Base-by-base conservation (phyloP, 2,888 invertebrate genomes). In the Trichopoda pennipes region DNA sequence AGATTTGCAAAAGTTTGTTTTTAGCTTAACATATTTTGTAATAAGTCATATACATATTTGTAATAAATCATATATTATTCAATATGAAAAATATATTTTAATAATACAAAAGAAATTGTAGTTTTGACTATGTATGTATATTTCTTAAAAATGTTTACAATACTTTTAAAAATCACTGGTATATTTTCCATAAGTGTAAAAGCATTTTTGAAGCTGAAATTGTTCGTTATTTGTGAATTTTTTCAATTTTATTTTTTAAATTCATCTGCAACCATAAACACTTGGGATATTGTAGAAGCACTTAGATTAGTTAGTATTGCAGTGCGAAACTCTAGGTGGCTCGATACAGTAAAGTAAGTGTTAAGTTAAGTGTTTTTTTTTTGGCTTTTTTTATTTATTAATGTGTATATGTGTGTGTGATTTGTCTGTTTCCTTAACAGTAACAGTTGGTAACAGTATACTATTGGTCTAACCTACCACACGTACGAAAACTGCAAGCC, bases 391-490 rank as follows among this genome's bases (percentile, higher is more conserved):
- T 9, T 42, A 53, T 61, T 44, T 68, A 16, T 17, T 16, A 10
- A 19, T 17, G 8, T 14, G 9, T 44, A 21, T 17, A 14, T 44
- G 8, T 1, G n/a, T 35, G 8, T 35, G n/a, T 38, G 53, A 38
- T 12, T 32, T 63, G 38, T 35, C 23, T 51, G 8, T 60, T 64
- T 49, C 47, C 32, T 64, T 28, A 14, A 10, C 53, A 23, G 58
- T 28, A 14, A 10, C 53, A 23, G 58, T 63, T 61, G 32, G 63
- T 64, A 42, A 56, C 47, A 63, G 61, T 56, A 63, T n/a, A 23
- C 60, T 80, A 44, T 80, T 80, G 61, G 79, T 74, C 47, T 74
- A 80, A 78, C 74, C 72, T 72, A 75, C 55, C 78, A 75, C 76
- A 79, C 61, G 56, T 69, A 70, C 21, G 8, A 16, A 28, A 42